phyloP scores from a whole-genome alignment of 1,140 invertebrate genomes.

The Solenopsis fugax region DNA sequence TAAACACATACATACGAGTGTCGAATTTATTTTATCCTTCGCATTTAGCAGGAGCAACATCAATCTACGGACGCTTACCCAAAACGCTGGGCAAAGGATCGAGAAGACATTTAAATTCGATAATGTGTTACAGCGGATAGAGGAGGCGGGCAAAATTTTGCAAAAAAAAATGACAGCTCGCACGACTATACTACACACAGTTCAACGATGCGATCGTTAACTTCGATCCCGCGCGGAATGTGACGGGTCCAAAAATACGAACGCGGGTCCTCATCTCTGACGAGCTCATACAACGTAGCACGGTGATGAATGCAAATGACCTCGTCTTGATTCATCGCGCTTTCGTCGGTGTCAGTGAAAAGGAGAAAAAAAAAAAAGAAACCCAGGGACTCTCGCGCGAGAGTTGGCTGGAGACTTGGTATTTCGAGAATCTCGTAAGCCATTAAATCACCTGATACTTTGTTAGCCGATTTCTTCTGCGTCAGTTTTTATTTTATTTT shows the following conservation, averaged over 20 bases:
- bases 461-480: conserved; percentile 22
- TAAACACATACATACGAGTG: conserved; percentile 1
- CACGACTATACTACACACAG: not conserved
- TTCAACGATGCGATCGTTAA: conserved; percentile 23
- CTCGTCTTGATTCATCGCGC: conserved; percentile 55
- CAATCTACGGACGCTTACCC: conserved; percentile 3
- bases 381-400: not conserved
- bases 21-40: conserved; percentile 51
- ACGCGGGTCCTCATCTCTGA: conserved; percentile 10
- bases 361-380: not conserved
- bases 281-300: conserved; percentile 18
- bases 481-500: conserved; percentile 2
- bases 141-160: not conserved
- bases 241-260: conserved; percentile 21
- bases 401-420: conserved; percentile 15
- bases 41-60: conserved; percentile 22
- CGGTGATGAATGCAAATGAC: conserved; percentile 48
- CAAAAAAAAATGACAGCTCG: not conserved
- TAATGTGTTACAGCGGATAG: conserved; percentile 9
- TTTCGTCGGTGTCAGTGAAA: not conserved
- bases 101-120: conserved; percentile 13
- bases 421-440: conserved; percentile 51
- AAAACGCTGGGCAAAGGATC: not conserved
- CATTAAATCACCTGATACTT: conserved; percentile 54
- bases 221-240: not conserved